phyloP scores from a whole-genome alignment of 2,888 invertebrate genomes.

The Therioaphis trifolii region DNA sequence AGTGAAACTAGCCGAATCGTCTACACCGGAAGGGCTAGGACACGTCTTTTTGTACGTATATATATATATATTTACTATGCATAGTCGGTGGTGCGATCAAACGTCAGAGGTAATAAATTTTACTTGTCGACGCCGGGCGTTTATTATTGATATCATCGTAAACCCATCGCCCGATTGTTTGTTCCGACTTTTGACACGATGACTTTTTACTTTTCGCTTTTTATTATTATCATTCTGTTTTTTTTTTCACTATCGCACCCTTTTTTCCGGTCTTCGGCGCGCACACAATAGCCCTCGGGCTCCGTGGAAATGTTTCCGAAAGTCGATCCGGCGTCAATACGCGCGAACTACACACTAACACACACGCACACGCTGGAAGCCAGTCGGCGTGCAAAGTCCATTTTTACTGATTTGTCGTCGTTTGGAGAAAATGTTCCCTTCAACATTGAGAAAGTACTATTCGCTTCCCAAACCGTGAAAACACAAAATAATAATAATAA shows the following conservation, averaged over 20 bases:
- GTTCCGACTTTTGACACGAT: slow-evolving; percentile 36
- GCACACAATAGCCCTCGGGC: slow-evolving; percentile 39
- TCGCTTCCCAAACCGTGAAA: slow-evolving; percentile 40
- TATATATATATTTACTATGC: not conserved
- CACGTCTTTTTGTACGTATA: not conserved
- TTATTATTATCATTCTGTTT: not conserved
- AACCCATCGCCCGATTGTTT: slow-evolving; percentile 37
- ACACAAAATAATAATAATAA: not conserved
- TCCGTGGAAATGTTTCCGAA: slow-evolving; percentile 31
- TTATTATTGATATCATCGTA: slow-evolving; percentile 23
- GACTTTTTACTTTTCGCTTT: slow-evolving; percentile 32
- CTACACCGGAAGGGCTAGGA: slow-evolving; percentile 35
- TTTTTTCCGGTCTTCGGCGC: slow-evolving; percentile 35
- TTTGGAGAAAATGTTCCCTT: not conserved
- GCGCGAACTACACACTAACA: not conserved
- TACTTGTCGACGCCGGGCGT: not conserved
- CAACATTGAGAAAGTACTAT: not conserved
- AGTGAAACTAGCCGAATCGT: not conserved
- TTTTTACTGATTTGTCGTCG: slow-evolving; percentile 18
- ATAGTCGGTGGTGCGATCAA: not conserved
- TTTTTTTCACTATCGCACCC: slow-evolving; percentile 11
- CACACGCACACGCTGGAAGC: not conserved
- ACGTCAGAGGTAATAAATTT: slow-evolving; percentile 50
- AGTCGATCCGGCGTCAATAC: slow-evolving; percentile 38
- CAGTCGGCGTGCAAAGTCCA: not conserved